These are phyloP conservation scores for Sebastes hubbsi DNA, from an alignment of 2,797 vertebrate species.

Conservation along the genomic window DNA sequence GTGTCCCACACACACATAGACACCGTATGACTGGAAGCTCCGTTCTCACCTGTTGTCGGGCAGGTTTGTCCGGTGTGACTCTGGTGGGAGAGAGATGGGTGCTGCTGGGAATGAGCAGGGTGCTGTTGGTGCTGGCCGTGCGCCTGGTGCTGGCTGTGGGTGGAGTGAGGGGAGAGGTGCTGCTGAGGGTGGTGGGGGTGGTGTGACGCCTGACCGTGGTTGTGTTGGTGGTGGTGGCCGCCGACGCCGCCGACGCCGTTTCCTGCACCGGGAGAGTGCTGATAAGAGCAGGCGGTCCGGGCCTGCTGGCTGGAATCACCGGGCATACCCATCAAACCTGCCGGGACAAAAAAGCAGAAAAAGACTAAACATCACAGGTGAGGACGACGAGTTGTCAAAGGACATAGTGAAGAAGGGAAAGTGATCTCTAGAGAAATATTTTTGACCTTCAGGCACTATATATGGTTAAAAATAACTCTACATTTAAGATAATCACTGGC, in stretches of 20 bases:
- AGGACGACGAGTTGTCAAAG: neutral
- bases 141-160: conserved; percentile 62
- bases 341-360: neutral
- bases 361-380: neutral
- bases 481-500: neutral
- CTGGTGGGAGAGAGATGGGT: conserved; percentile 82
- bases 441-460: too few species aligned
- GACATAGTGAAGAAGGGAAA: too few species aligned
- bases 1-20: neutral
- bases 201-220: conserved; percentile 76
- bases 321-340: conserved; percentile 85
- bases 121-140: conserved; percentile 72
- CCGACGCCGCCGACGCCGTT: conserved; percentile 65
- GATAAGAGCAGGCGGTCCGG: conserved; percentile 86
- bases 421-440: too few species aligned
- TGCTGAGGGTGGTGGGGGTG: conserved; percentile 81
- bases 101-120: conserved; percentile 77
- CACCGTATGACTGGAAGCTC: too few species aligned
- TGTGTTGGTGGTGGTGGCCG: conserved; percentile 72
- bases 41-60: conserved; percentile 81
- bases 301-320: conserved; percentile 82
- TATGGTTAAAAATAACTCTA: neutral
- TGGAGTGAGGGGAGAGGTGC: conserved; percentile 78
- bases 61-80: conserved; percentile 81
- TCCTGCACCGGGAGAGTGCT: conserved; percentile 81